Base-by-base conservation (phyloP, 2,888 invertebrate species). In the Adineta ricciae region DNA sequence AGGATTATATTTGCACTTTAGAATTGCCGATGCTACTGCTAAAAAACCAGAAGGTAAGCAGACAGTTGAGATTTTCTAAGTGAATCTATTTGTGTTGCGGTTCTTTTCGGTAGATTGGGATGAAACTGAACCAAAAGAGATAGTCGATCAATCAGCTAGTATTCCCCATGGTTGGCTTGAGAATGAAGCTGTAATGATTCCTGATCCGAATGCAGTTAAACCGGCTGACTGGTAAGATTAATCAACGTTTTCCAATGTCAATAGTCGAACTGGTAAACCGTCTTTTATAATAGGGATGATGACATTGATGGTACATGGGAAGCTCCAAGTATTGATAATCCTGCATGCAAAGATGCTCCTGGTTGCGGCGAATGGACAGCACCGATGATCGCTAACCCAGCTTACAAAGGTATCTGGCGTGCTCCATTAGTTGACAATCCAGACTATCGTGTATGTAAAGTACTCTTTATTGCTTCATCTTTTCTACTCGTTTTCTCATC, bases 251-350 rank as follows among this genome's bases (percentile, higher is more conserved):
- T 46, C 5, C 46, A 46, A 46, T 46, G 46, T n/a, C 5, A 24
- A n/a, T 86, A 50, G 64, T 41, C 8, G 73, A 36, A 49, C 84
- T 86, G 41, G 84, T 86, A 84, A 64, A 86, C 73, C 87, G 87
- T 14, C 87, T 92, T 92, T 97, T n/a, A n/a, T n/a, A n/a, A 21
- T 73, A 78, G 78, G 78, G 98, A 99, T 90, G 93, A 94, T 32
- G 97, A 97, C 87, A 98, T 98, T 94, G 99, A 99, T 91, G 99
- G 99, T 1, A 94, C 95, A 89, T 99, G 98, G 98, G 98, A 98
- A 91, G 94, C 98, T 8, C 96, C 97, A 0, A 92, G 95, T 85
- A 93, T 97, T 50, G 94, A 94, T 88, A 99, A 99, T 92, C 96
- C 97, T 0, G 92, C 92, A 7, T 98, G 97, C 89, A 92, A 92